Base-by-base conservation (phyloP, 2,888 invertebrate genomes). In the Zelleria hepariella region DNA sequence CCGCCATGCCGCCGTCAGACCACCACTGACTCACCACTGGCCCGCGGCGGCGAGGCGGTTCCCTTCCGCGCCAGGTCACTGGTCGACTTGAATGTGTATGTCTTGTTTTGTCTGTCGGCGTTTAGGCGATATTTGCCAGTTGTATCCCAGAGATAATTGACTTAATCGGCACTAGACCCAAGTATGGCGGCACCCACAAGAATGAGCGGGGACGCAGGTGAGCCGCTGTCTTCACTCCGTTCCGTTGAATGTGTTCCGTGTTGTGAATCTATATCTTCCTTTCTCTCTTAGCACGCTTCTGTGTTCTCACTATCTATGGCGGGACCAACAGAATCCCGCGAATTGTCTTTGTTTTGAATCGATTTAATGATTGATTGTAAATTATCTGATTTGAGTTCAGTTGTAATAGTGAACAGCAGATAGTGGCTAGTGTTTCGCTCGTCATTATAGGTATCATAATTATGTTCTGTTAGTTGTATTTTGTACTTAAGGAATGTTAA, bases 81-180 rank as follows among this genome's bases (percentile, higher is more conserved):
- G 75, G 73, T 80, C 80, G 77, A 84, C 73, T 77, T 83, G 76
- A 82, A 84, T 86, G 86, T 88, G 82, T 89, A 90, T 90, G 87
- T 90, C 87, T 89, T 91, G 86, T 90, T 90, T 87, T 91, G 90
- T 91, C 90, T 88, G 87, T 86, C 89, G 88, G 89, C 90, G 90
- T 90, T 89, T 90, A 98, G 98, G 99, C 99, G 93, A 98, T 99
- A 95, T 99, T 99, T 96, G 99, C 99, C 93, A 98, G 98, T 95
- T 98, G 98, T 95, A 98, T 99, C 92, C 99, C 99, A 91, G 99
- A 99, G 95, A 99, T 99, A 92, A 98, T 98, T 92, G 99, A 99
- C 94, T 96, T 99, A 94, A 96, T 99, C 93, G 98, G 99, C 91
- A 97, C 97, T 93, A 96, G 98, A 92, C 98, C 98, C 92, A 98